A percentile compares a stretch with the other conserved stretches of the same genome.
phyloP scores from a whole-genome alignment of 2,797 vertebrate species.

The Sebastes umbrosus region DNA sequence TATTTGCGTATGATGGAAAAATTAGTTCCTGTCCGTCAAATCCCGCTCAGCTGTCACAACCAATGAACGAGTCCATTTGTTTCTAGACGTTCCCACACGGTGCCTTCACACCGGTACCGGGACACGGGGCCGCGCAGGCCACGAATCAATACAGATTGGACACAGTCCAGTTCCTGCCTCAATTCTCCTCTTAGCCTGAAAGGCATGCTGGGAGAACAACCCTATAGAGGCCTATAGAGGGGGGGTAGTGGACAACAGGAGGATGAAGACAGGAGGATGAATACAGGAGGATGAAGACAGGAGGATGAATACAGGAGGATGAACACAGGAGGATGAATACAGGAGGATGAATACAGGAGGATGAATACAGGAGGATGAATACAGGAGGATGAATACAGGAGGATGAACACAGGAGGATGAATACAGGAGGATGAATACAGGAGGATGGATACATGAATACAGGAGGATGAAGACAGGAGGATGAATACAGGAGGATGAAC shows the following conservation, averaged over 20 bases:
- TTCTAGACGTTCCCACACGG: constrained; percentile 71
- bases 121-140: constrained; percentile 46
- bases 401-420: too few relatives aligned
- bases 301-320: too few relatives aligned
- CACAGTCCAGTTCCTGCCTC: constrained; percentile 77
- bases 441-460: too few relatives aligned
- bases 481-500: too few relatives aligned
- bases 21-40: constrained; percentile 89
- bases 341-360: too few relatives aligned
- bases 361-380: too few relatives aligned
- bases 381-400: too few relatives aligned
- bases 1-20: constrained; percentile 83
- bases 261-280: too few relatives aligned
- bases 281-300: too few relatives aligned
- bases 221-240: not conserved
- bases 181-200: constrained; percentile 51
- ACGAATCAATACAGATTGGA: constrained; percentile 78
- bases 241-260: not conserved
- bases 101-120: constrained; percentile 62
- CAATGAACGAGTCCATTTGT: constrained; percentile 83
- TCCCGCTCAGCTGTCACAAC: constrained; percentile 86
- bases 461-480: too few relatives aligned
- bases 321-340: too few relatives aligned
- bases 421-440: too few relatives aligned
- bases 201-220: constrained; percentile 42